phyloP scores from a whole-genome alignment of 2,113 vertebrate genomes.

The Megaleporinus macrocephalus region DNA sequence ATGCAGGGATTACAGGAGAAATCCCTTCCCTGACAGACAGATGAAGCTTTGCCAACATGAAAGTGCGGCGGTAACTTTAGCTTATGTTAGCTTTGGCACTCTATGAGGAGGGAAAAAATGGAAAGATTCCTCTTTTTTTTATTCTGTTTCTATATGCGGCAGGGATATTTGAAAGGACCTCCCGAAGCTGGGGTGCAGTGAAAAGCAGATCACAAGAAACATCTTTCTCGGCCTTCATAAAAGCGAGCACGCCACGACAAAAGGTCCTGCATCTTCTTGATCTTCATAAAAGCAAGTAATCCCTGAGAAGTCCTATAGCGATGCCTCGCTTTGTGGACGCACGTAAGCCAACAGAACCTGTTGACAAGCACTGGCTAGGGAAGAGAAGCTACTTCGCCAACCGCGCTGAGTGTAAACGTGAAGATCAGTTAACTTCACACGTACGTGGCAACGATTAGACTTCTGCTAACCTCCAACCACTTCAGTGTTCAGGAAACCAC shows the following conservation, averaged over 20 bases:
- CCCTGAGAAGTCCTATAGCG: background rate
- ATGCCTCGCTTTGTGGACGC: background rate
- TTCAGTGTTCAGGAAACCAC: background rate
- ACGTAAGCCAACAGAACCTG: background rate
- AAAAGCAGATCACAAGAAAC: background rate
- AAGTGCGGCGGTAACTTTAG: conserved; percentile 55
- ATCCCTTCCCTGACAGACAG: conserved; percentile 60
- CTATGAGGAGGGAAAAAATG: background rate
- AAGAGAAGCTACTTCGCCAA: background rate
- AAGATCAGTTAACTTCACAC: background rate
- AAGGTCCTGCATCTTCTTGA: background rate
- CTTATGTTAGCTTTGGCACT: conserved; percentile 12
- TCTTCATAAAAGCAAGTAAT: conserved; percentile 1
- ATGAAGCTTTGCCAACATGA: conserved; percentile 70
- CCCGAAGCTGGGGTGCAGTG: background rate
- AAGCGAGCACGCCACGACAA: background rate
- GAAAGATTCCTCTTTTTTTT: background rate
- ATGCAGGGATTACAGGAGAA: conserved; percentile 75
- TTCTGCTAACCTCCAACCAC: background rate
- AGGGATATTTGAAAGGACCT: conserved; percentile 26
- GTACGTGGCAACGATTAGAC: background rate
- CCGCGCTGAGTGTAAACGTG: background rate
- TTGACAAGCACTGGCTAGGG: background rate
- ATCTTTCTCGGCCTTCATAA: background rate
- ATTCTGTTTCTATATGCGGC: background rate